phyloP scores from a whole-genome alignment of 2,113 vertebrate genomes.

The Dipodomys ordii region DNA sequence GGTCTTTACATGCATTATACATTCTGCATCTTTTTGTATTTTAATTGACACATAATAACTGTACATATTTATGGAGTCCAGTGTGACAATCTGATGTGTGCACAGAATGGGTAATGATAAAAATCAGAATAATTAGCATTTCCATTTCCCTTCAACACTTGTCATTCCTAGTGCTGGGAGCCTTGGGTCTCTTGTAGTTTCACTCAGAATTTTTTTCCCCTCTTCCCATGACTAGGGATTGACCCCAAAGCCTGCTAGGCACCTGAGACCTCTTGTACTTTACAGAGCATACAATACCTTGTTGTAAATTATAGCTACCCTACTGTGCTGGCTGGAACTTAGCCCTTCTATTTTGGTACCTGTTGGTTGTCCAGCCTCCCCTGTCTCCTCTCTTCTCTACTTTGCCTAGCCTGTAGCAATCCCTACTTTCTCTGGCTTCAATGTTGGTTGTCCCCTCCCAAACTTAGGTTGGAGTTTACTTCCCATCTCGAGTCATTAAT shows the following conservation, averaged over 20 bases:
- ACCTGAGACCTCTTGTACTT: not conserved
- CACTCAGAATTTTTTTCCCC: too few species aligned
- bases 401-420: not conserved
- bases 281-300: not conserved
- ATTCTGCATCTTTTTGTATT: not conserved
- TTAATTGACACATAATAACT: not conserved
- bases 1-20: too few species aligned
- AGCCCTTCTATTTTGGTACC: not conserved
- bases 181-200: not conserved
- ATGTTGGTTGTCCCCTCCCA: not conserved
- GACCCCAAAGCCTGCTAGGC: too few species aligned
- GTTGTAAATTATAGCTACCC: not conserved
- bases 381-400: not conserved
- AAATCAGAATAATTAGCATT: not conserved
- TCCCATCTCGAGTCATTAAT: not conserved
- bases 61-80: not conserved
- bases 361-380: not conserved
- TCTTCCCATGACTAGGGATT: too few species aligned
- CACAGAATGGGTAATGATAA: not conserved
- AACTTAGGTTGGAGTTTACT: not conserved
- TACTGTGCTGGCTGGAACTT: not conserved
- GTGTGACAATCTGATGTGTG: not conserved
- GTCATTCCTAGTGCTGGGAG: not conserved
- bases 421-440: not conserved
- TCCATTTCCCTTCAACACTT: not conserved